Conservation (phyloP, 2,113 vertebrate genomes). For the Melanotaenia duboulayi region DNA sequence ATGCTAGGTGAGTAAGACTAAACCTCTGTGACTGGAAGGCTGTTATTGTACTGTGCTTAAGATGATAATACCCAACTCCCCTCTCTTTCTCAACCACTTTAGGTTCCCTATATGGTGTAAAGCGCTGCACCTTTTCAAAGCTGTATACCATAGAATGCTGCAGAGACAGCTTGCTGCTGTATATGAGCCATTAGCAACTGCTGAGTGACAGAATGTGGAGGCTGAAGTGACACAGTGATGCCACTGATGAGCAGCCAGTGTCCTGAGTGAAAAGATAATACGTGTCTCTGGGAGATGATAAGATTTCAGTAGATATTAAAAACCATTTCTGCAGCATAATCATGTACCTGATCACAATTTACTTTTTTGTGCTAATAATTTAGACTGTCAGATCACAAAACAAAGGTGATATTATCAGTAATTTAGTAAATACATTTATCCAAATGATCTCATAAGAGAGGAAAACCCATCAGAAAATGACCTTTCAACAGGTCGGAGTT, state of each 20-base stretch:
- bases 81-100: conserved; percentile 36
- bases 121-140: conserved; percentile 41
- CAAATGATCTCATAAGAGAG: no score
- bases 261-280: conserved; percentile 49
- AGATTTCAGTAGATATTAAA: conserved; percentile 15
- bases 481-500: no score
- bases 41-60: conserved; percentile 59
- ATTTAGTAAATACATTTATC: no score
- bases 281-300: conserved; percentile 37
- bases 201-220: conserved; percentile 72
- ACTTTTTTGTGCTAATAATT: not conserved
- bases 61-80: conserved; percentile 53
- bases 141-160: conserved; percentile 38
- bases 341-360: not conserved
- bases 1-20: conserved; percentile 61
- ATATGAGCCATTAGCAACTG: conserved; percentile 56
- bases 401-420: no score
- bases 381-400: no score
- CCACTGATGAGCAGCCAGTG: conserved; percentile 56
- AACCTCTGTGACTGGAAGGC: conserved; percentile 49
- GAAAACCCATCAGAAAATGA: no score
- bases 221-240: conserved; percentile 68
- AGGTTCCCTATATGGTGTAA: conserved; percentile 35
- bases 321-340: not conserved
- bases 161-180: conserved; percentile 49